Percentiles rank a stretch among this genome's conserved stretches.
Conservation (phyloP, 2,113 vertebrate genomes). For the Microcebus tavaratra region DNA sequence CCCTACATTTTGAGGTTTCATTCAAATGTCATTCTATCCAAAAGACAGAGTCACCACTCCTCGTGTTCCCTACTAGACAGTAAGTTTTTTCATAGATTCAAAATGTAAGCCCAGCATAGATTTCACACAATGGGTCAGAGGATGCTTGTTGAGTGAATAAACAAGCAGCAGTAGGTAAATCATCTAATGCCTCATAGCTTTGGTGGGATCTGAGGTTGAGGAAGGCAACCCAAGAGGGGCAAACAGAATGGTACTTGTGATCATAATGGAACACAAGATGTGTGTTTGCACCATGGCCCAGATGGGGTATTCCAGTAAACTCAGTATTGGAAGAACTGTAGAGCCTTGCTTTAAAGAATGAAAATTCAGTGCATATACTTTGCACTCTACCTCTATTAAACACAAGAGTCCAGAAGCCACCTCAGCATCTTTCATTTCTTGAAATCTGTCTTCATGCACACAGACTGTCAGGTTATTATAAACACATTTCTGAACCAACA, state of each 20-base stretch:
- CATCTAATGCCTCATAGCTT: neutral
- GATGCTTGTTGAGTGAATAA: neutral
- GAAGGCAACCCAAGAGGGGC: neutral
- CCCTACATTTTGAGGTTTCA: neutral
- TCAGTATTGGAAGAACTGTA: neutral
- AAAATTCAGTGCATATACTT: neutral
- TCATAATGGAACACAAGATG: neutral
- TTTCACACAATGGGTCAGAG: neutral
- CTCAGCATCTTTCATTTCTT: neutral
- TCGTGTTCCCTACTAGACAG: neutral
- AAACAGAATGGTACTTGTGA: neutral
- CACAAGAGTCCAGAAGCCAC: neutral
- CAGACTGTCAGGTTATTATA: neutral
- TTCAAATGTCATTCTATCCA: neutral
- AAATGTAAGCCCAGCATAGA: neutral
- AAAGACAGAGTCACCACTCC: neutral
- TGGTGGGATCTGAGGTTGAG: neutral
- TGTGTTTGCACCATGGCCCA: neutral
- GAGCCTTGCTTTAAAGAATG: neutral
- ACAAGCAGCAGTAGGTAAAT: neutral
- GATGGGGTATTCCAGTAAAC: neutral
- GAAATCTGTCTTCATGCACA: neutral
- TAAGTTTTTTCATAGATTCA: neutral
- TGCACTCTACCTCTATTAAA: neutral
- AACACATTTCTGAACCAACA: neutral